phyloP scores from a whole-genome alignment of 2,888 invertebrate genomes.

The Mythimna albipuncta region DNA sequence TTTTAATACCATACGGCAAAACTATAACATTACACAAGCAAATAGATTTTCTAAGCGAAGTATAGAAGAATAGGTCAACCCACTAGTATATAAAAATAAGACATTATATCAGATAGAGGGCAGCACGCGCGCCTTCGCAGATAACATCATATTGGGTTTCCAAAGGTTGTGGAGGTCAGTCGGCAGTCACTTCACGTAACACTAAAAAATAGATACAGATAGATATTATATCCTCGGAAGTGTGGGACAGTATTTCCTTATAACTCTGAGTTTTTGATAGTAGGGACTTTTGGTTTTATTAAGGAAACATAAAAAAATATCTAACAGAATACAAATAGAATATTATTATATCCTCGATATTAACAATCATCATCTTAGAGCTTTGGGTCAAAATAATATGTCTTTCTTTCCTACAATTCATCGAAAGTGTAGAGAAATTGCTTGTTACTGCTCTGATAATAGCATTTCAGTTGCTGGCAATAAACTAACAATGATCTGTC shows the following conservation, averaged over 20 bases:
- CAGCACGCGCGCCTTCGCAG: constrained; percentile 53
- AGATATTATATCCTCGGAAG: constrained; percentile 9
- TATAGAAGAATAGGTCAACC: constrained; percentile 25
- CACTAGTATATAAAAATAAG: constrained; percentile 48
- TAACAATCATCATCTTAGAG: not conserved
- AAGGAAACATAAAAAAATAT: not conserved
- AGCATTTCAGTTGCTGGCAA: no score
- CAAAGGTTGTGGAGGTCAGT: constrained; percentile 49
- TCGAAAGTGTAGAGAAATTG: no score
- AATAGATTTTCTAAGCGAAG: constrained; percentile 13
- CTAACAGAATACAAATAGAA: not conserved
- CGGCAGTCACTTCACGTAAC: constrained; percentile 57
- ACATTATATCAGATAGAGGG: constrained; percentile 49
- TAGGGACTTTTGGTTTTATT: not conserved
- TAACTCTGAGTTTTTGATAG: not conserved
- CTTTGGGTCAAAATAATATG: no score
- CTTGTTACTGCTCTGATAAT: no score
- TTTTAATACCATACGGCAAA: not conserved
- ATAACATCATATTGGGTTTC: constrained; percentile 56
- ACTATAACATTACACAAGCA: not conserved
- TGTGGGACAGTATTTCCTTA: not conserved
- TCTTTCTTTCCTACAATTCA: no score
- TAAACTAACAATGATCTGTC: no score
- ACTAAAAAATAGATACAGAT: constrained; percentile 42
- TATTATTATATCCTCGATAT: not conserved